Evolutionary conservation across 2,888 invertebrate species (phyloP).

Genomic region (Ormyrus thymus): DNA sequence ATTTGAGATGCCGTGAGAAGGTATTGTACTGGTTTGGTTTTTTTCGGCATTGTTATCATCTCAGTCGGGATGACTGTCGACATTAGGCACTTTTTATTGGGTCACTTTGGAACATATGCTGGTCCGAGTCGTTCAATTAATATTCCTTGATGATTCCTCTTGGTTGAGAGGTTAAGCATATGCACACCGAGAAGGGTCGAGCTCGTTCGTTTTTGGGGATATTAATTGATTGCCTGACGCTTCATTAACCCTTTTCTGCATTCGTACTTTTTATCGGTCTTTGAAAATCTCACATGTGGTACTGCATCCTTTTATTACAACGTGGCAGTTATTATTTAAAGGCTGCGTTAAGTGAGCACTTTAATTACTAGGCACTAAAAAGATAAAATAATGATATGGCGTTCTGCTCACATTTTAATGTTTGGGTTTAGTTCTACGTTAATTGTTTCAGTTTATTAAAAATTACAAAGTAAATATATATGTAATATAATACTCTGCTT

Average conservation of each 20-base stretch:
- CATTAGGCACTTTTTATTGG: slow-evolving; percentile 29
- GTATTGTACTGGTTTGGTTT: not conserved
- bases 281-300: too few relatives aligned
- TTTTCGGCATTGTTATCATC: slow-evolving; percentile 14
- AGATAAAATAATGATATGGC: too few relatives aligned
- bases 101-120: slow-evolving; percentile 23
- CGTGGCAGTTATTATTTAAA: too few relatives aligned
- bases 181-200: slow-evolving; percentile 16
- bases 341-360: too few relatives aligned
- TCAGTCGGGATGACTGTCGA: slow-evolving; percentile 37
- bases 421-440: too few relatives aligned
- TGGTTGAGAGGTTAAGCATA: slow-evolving; percentile 3
- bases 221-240: slow-evolving; percentile 38
- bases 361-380: too few relatives aligned
- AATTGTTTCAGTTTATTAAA: too few relatives aligned
- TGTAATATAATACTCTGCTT: too few relatives aligned
- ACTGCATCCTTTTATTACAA: too few relatives aligned
- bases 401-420: too few relatives aligned
- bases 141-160: slow-evolving; percentile 33
- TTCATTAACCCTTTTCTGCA: slow-evolving; percentile 29
- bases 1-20: not conserved
- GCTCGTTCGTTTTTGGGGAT: slow-evolving; percentile 3
- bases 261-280: not conserved
- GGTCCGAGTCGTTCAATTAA: slow-evolving; percentile 8
- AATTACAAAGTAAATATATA: too few relatives aligned